Base-by-base conservation (phyloP, 2,797 vertebrate species). In the Parambassis ranga region DNA sequence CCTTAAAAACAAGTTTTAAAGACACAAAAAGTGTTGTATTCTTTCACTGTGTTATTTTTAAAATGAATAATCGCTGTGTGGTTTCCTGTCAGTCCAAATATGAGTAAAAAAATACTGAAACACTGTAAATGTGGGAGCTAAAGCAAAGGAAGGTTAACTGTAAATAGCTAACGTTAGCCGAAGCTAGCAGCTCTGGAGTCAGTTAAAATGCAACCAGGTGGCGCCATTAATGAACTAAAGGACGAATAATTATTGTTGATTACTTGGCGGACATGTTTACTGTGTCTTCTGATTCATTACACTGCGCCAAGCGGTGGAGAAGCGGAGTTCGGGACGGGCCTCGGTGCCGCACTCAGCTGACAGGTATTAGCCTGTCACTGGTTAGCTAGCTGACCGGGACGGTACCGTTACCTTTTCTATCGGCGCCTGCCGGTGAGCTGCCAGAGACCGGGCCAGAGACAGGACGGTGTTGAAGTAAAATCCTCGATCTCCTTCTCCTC, bases 381-480 rank as follows among this genome's bases (percentile, higher is more conserved):
- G 1, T 3, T 35, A 28, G 58, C 22, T 61, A 56, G 66, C 53
- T 26, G 5, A 10, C 27, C n/a, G n/a, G 37, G 26, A 23, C n/a
- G 7, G 9, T 2, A 20, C 2, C 10, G 14, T 90, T 91, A 98
- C 96, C 95, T 99, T 98, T 18, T 98, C 95, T 74, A 96, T 57
- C 1, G 97, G 94, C 14, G 96, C 95, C 1, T 94, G 95, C 41
- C 85, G 93, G 87, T 98, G 96, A 68, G 95, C 95, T 0, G 97
- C 94, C 77, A 98, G 71, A 10, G 96, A 96, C 7, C 97, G 96
- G 3, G 97, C 95, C 85, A 99, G 67, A 0, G 96, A 97, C 80
- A 99, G 68, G 22, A 98, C 96, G 0, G 97, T 99, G 86, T 93
- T 95, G 77, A 99, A 97, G 77, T 97, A 99, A 75, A 99, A 99